Evolutionary conservation across 2,797 vertebrate genomes (phyloP).

Genomic region (Poecilia velifera): DNA sequence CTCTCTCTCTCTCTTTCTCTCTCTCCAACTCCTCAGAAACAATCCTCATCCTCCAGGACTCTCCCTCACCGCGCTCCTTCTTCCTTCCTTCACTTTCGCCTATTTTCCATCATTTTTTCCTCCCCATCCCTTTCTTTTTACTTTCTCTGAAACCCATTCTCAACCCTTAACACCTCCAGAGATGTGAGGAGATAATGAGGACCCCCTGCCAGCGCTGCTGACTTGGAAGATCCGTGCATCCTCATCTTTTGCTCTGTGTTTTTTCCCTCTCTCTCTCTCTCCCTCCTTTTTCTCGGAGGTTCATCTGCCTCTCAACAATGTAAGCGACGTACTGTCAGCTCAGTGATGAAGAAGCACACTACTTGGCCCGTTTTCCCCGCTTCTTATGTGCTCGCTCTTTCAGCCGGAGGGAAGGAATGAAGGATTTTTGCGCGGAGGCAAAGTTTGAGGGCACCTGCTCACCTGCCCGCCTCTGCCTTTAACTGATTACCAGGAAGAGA

Average conservation of each 20-base stretch:
- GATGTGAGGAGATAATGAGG: slow-evolving; percentile 66
- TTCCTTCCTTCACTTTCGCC: slow-evolving; percentile 55
- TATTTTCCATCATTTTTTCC: slow-evolving; percentile 1
- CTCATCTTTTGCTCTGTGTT: slow-evolving; percentile 33
- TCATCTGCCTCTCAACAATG: slow-evolving; percentile 59
- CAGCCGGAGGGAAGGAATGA: slow-evolving; percentile 53
- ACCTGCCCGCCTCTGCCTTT: slow-evolving; percentile 28
- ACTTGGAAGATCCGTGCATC: slow-evolving; percentile 61
- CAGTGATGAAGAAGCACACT: slow-evolving; percentile 66
- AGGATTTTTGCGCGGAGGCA: slow-evolving; percentile 63
- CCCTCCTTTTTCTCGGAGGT: slow-evolving; percentile 25
- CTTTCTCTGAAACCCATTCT: slow-evolving; percentile 25
- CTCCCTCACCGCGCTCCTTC: slow-evolving; percentile 36
- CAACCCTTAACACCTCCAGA: slow-evolving; percentile 33
- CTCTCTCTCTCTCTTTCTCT: slow-evolving; percentile 34
- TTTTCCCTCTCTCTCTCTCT: not conserved
- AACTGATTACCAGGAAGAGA: slow-evolving; percentile 39
- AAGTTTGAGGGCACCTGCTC: slow-evolving; percentile 81
- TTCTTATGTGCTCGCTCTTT: slow-evolving; percentile 35
- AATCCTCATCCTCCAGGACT: slow-evolving; percentile 57
- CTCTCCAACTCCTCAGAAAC: slow-evolving; percentile 65
- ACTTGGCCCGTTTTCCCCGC: slow-evolving; percentile 40
- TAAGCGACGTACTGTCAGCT: slow-evolving; percentile 73
- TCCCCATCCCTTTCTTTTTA: slow-evolving; percentile 4
- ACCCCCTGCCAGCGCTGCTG: slow-evolving; percentile 58